A percentile compares a stretch with the other conserved stretches of the same genome.
These are phyloP conservation scores for Ganaspis brasiliensis DNA, from an alignment of 2,888 invertebrate species.

Conservation along the genomic window DNA sequence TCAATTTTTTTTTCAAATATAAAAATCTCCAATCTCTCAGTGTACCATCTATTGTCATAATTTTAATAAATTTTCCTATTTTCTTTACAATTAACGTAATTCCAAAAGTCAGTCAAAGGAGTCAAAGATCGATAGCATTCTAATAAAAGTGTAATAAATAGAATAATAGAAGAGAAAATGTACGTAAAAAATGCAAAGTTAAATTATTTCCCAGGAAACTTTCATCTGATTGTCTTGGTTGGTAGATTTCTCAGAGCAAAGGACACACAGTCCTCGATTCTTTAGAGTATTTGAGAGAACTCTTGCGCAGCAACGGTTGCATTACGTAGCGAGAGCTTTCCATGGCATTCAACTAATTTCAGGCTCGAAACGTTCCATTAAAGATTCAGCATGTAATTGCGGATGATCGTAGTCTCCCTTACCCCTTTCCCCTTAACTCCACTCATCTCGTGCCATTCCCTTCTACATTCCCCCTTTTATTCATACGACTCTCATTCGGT, in stretches of 20 bases:
- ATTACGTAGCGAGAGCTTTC: slow-evolving; percentile 78
- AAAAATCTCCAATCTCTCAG: too few relatives aligned
- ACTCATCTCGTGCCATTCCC: slow-evolving; percentile 47
- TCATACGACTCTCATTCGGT: slow-evolving; percentile 55
- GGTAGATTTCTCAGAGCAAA: slow-evolving; percentile 54
- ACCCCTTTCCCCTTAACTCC: slow-evolving; percentile 21
- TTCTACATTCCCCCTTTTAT: slow-evolving; percentile 51
- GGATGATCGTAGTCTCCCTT: slow-evolving; percentile 72
- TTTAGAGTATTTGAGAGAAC: slow-evolving; percentile 55
- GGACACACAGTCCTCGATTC: slow-evolving; percentile 61
- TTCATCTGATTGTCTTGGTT: slow-evolving; percentile 46
- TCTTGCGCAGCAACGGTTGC: slow-evolving; percentile 67
- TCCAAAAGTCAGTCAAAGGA: too few relatives aligned
- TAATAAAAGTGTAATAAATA: neutral
- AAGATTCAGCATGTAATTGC: slow-evolving; percentile 81
- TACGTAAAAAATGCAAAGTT: neutral
- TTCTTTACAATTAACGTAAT: too few relatives aligned
- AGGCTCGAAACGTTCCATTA: slow-evolving; percentile 80
- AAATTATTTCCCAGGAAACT: slow-evolving; percentile 55
- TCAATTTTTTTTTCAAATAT: too few relatives aligned
- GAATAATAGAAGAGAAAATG: neutral
- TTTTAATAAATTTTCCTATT: too few relatives aligned
- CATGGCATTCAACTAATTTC: slow-evolving; percentile 80
- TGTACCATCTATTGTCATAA: too few relatives aligned
- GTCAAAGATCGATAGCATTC: too few relatives aligned